Conservation (phyloP, 2,113 vertebrate genomes). For the Chaenocephalus aceratus region DNA sequence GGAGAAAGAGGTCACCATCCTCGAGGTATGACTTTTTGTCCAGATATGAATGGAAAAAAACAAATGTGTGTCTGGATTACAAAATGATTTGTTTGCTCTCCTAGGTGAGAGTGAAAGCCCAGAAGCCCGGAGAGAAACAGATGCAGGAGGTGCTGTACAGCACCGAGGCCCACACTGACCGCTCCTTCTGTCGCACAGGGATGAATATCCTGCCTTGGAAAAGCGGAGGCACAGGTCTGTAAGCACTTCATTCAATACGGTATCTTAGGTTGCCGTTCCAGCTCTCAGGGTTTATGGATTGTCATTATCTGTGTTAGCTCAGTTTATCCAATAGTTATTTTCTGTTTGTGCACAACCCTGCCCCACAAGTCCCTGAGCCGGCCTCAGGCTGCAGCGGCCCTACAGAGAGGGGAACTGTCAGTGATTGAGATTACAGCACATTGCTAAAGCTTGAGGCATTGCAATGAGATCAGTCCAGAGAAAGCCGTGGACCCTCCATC, state of each 20-base stretch:
- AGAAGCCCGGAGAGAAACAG: constrained; percentile 76
- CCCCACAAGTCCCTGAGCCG: not conserved
- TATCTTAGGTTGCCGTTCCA: not conserved
- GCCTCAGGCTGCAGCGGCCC: no score
- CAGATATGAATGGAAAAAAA: no score
- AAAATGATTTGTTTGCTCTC: not conserved
- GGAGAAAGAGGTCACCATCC: constrained; percentile 82
- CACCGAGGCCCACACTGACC: constrained; percentile 83
- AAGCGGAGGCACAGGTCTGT: constrained; percentile 61
- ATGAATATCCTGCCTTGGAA: constrained; percentile 82
- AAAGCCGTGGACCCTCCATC: not conserved
- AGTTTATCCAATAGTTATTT: not conserved
- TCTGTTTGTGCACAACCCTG: not conserved
- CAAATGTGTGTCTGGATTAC: not conserved
- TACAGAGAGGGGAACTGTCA: constrained; percentile 8
- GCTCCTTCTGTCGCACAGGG: constrained; percentile 79
- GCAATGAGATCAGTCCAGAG: constrained; percentile 15
- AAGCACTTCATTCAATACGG: not conserved
- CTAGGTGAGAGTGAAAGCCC: constrained; percentile 81
- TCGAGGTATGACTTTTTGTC: constrained; percentile 64
- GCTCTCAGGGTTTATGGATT: not conserved
- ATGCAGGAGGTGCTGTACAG: constrained; percentile 83
- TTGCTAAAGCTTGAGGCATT: constrained; percentile 18
- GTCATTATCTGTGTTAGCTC: not conserved
- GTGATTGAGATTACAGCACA: constrained; percentile 11